Evolutionary conservation across 2,113 vertebrate genomes (phyloP), one percentile per base, ranked within the genome.

Genomic region (Pyxicephalus adspersus): DNA sequence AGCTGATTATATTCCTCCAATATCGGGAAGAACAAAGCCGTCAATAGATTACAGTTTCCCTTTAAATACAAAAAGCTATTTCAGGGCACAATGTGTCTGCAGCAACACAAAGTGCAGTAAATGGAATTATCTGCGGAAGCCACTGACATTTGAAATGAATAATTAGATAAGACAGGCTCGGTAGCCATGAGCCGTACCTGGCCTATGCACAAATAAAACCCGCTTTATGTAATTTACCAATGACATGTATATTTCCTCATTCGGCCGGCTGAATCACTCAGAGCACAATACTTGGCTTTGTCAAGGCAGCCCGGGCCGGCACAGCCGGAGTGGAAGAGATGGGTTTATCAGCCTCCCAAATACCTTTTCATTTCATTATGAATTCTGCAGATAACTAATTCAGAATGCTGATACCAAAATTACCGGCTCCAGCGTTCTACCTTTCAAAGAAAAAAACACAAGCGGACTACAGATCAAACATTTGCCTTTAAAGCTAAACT

Each of bases 321-420:
- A 38, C 25, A 38, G 26, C 28, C 3, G 22, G 20, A n/a, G 20
- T 3, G 23, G 17, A 3, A 17, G 28, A 55, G 26, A 72, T 20
- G 8, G 52, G 55, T 31, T 29, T 19, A 26, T 72, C 52, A 11
- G 51, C 68, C 11, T 25, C 26, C 20, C 23, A 19, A 72, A 72
- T 19, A 26, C 25, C 45, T 55, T 55, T 13, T 45, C 22, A 23
- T 18, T 20, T 55, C 68, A 72, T 54, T 31, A 31, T 55, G 51
- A n/a, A 72, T 55, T 55, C 68, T 19, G 25, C 68, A 55, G 68
- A 52, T 72, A 55, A 68, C 34, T 68, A 68, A 68, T 68, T n/a
- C n/a, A n/a, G 11, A 7, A n/a, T 38, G 25, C 38, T 51, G 25
- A 51, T 68, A 38, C 65, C 38, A 25, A 34, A 68, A 68, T 68